Evolutionary conservation across 2,113 vertebrate species (phyloP).

Genomic region (Corythoichthys haematopterus): DNA sequence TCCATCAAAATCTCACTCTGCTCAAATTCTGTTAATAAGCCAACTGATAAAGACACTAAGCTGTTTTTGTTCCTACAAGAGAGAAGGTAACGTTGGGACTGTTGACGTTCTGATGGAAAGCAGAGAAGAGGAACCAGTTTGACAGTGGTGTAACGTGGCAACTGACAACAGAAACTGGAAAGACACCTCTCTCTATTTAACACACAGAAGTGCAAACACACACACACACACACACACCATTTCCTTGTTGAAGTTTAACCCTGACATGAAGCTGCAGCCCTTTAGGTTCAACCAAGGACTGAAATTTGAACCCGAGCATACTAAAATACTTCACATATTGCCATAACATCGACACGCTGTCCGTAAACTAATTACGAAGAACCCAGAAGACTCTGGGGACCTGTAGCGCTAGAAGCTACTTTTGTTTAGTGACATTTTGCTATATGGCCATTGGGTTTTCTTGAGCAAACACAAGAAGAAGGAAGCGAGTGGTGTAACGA

Average conservation of each 20-base stretch:
- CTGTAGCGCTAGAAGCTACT: neutral
- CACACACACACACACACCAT: slow-evolving; percentile 32
- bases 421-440: neutral
- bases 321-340: neutral
- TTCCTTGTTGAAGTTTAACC: slow-evolving; percentile 57
- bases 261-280: slow-evolving; percentile 23
- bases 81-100: slow-evolving; percentile 24
- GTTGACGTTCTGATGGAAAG: slow-evolving; percentile 59
- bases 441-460: neutral
- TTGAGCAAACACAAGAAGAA: slow-evolving; percentile 8
- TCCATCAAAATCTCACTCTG: slow-evolving; percentile 6
- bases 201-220: neutral
- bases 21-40: slow-evolving; percentile 10
- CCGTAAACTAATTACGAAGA: neutral
- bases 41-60: slow-evolving; percentile 13
- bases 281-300: slow-evolving; percentile 6
- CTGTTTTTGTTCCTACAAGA: slow-evolving; percentile 10
- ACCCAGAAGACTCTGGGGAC: neutral
- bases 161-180: slow-evolving; percentile 66
- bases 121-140: slow-evolving; percentile 66
- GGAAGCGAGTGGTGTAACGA: slow-evolving; percentile 26
- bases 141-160: slow-evolving; percentile 56
- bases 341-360: neutral
- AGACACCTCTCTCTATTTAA: slow-evolving; percentile 31
- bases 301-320: neutral